A percentile compares a stretch with the other conserved stretches of the same genome.
These are phyloP conservation scores for Drosophila paulistorum DNA, from an alignment of 1,140 invertebrate species.

Conservation along the genomic window DNA sequence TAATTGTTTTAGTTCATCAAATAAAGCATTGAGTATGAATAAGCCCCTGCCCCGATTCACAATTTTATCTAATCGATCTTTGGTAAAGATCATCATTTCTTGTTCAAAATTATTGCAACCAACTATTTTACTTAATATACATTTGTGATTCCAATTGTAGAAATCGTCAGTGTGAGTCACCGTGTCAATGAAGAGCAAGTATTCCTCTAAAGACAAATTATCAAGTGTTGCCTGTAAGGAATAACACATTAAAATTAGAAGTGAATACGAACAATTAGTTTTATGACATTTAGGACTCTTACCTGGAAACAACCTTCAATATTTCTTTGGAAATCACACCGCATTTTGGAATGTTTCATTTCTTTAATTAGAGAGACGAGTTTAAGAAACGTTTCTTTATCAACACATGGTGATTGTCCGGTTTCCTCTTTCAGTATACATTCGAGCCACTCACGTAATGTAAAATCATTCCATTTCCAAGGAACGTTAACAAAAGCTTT, in stretches of 20 bases:
- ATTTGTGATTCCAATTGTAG: too few species aligned
- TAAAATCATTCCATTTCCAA: not conserved
- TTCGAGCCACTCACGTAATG: not conserved
- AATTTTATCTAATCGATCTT: not conserved
- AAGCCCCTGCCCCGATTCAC: not conserved
- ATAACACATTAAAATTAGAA: too few species aligned
- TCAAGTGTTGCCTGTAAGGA: not conserved
- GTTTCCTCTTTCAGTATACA: not conserved
- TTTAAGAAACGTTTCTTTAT: too few species aligned
- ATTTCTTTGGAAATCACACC: too few species aligned
- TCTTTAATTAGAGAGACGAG: too few species aligned
- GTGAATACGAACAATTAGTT: too few species aligned
- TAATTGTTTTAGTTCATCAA: not conserved
- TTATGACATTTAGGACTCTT: too few species aligned
- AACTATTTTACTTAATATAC: not conserved
- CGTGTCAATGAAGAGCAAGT: not conserved
- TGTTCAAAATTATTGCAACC: not conserved
- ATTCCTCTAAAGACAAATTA: not conserved
- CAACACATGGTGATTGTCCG: not conserved
- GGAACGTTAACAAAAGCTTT: conserved; percentile 27
- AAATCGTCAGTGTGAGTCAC: too few species aligned
- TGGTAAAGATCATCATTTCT: not conserved
- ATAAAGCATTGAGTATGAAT: not conserved
- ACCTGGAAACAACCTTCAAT: too few species aligned
- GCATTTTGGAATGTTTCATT: too few species aligned